These are phyloP conservation scores for Trichonephila clavipes DNA, from an alignment of 1,140 invertebrate genomes.

Conservation along the genomic window DNA sequence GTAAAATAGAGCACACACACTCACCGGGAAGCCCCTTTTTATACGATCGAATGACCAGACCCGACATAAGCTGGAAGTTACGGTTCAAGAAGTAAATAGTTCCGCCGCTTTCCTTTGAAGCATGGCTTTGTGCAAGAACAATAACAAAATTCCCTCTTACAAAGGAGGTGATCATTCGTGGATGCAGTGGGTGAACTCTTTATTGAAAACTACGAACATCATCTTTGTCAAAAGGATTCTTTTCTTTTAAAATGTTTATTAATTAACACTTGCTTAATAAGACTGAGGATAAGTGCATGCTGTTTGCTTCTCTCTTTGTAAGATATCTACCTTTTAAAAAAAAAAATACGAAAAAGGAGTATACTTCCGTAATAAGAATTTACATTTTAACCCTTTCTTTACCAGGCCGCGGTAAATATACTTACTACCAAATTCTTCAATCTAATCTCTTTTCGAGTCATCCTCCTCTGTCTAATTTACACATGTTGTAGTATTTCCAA, in stretches of 20 bases:
- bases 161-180: constrained; percentile 5
- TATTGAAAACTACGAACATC: background rate
- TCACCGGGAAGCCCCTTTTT: background rate
- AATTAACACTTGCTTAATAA: background rate
- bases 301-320: background rate
- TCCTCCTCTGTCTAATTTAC: no score
- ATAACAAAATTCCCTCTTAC: background rate
- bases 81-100: constrained; percentile 60
- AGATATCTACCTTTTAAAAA: background rate
- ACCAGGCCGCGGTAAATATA: no score
- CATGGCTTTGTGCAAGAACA: constrained; percentile 24
- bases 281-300: background rate
- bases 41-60: constrained; percentile 36
- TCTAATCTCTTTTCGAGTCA: no score
- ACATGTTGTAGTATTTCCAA: no score
- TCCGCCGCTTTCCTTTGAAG: constrained; percentile 33
- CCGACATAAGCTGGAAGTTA: constrained; percentile 23
- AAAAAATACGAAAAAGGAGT: no score
- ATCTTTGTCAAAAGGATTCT: background rate
- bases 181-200: background rate
- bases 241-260: background rate
- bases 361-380: no score
- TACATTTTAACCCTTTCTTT: no score
- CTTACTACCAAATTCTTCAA: no score
- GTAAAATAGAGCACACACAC: constrained; percentile 15